These are phyloP conservation scores for Enteromius radiatus DNA, from an alignment of 2,797 vertebrate species.

Conservation along the genomic window DNA sequence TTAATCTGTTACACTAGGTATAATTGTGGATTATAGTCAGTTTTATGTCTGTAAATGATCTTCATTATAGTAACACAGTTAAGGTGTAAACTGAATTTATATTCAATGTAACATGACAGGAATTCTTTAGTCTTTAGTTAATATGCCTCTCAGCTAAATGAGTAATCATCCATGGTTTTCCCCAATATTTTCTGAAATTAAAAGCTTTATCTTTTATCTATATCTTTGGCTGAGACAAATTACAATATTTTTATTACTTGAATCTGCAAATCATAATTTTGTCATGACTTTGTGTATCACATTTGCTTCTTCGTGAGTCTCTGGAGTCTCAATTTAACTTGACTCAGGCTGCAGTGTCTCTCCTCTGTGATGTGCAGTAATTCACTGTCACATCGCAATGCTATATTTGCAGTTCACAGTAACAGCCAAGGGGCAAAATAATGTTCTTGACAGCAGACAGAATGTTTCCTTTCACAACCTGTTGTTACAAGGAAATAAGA, in stretches of 20 bases:
- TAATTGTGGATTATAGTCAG: not conserved
- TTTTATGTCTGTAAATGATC: not conserved
- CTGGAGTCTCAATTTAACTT: not conserved
- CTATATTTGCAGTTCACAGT: not conserved
- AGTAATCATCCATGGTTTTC: not conserved
- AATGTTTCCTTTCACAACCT: slow-evolving; percentile 1
- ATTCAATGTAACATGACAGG: not conserved
- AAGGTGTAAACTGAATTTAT: not conserved
- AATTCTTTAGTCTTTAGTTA: not conserved
- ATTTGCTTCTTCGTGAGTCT: not conserved
- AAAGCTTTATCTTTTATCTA: not conserved
- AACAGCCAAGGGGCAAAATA: not conserved
- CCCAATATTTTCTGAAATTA: not conserved
- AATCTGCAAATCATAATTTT: not conserved
- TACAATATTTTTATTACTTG: too few relatives aligned
- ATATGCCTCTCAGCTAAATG: not conserved
- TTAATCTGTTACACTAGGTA: not conserved
- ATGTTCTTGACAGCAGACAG: not conserved
- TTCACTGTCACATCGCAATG: not conserved
- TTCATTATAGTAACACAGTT: not conserved
- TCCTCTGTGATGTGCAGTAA: not conserved
- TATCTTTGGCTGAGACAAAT: not conserved
- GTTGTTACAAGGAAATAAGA: not conserved
- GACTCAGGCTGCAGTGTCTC: not conserved
- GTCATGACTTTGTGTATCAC: not conserved